Base-by-base conservation (phyloP, 1,140 invertebrate species). In the Zeugodacus cucurbitae region DNA sequence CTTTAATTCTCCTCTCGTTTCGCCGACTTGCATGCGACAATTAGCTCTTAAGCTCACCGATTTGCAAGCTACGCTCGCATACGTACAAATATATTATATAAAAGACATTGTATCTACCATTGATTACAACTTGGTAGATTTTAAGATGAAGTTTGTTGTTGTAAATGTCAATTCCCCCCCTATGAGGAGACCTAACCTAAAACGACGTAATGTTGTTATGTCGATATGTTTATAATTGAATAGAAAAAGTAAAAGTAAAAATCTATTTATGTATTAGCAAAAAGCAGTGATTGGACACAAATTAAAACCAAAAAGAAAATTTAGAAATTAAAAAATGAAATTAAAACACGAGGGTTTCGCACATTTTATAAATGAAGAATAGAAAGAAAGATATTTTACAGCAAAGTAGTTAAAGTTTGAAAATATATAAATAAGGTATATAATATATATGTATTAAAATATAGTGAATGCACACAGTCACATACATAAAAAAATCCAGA, bases 131-230 rank as follows among this genome's bases (percentile, higher is more conserved):
- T 74, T 74, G 67, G 67, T 74, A 74, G 34, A 41, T 14, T 48
- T 48, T 48, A 82, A 82, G 41, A n/a, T 82, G 74, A 82, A 26
- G n/a, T 82, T 54, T 54, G 41, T 82, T 82, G 74, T 82, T 82
- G 22, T 54, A 82, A 82, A 82, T 82, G 74, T 54, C 74, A 82
- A 82, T 82, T 82, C 22, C 41, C 74, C 32, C 41, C n/a, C 44
- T n/a, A 3, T 54, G 41, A 29, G 22, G 74, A 22, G 29, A 82
- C 74, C n/a, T 82, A 82, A 82, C 20, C 34, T 82, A 48, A 26
- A 17, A 41, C 34, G 29, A 14, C 10, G 29, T 70, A 34, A 70
- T 70, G 32, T 29, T 11, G 26, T 32, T 29, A 48, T 74, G 29
- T 22, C 14, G 17, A 22, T 82, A 70, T 32, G 32, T 32, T 34